These are phyloP conservation scores for Psittacus erithacus DNA, from an alignment of 2,113 vertebrate species.

Conservation along the genomic window DNA sequence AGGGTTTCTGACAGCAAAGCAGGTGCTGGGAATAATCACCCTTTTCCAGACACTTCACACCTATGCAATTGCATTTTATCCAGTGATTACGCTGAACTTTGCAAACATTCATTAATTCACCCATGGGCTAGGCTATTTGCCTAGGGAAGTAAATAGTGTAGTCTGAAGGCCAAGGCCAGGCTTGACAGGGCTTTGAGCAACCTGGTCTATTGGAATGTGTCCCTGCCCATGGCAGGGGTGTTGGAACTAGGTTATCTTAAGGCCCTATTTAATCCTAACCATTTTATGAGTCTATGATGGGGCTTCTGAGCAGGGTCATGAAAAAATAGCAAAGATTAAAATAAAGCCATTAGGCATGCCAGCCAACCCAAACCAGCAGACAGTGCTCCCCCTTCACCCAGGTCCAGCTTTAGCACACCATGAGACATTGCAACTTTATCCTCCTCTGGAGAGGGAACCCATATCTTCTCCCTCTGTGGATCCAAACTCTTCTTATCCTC, in stretches of 20 bases:
- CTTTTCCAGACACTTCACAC: not conserved
- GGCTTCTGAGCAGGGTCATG: not conserved
- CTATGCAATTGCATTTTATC: not conserved
- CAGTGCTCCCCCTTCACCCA: not conserved
- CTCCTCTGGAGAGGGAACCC: not conserved
- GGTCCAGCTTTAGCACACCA: not conserved
- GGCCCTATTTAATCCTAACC: not conserved
- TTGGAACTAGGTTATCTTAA: not conserved
- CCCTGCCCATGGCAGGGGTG: not conserved
- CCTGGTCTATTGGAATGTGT: not conserved
- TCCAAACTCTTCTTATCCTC: not conserved
- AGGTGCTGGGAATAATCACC: not conserved
- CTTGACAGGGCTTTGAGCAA: not conserved
- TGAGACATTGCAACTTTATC: not conserved
- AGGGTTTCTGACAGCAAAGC: not conserved
- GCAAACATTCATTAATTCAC: not conserved
- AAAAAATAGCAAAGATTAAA: not conserved
- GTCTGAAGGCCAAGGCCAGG: not conserved
- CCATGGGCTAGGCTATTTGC: not conserved
- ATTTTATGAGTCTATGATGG: not conserved
- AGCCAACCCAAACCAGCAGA: not conserved
- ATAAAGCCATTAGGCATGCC: fast-evolving
- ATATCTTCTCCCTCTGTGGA: not conserved
- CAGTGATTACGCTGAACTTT: not conserved
- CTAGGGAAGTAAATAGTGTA: not conserved